A percentile compares a stretch with the other conserved stretches of the same genome.
These are phyloP conservation scores for Amphibalanus amphitrite DNA, from an alignment of 1,140 invertebrate species.

Conservation along the genomic window DNA sequence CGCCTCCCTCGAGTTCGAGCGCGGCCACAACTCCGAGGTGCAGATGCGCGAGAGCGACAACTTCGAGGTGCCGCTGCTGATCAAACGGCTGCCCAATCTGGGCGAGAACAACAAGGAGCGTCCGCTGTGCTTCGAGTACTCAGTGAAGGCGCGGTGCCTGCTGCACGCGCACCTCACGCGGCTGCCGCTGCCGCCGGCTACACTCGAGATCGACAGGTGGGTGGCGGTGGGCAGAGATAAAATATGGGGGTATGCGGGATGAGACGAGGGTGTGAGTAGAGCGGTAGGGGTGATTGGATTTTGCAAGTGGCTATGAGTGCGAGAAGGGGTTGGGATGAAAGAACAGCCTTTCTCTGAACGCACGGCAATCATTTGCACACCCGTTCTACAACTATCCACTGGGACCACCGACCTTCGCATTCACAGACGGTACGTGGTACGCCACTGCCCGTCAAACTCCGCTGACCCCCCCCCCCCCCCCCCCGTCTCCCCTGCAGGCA, in stretches of 20 bases:
- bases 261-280: too few species aligned
- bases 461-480: too few species aligned
- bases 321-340: too few species aligned
- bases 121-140: conserved; percentile 85
- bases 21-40: conserved; percentile 75
- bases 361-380: too few species aligned
- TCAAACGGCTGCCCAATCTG: conserved; percentile 74
- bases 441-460: too few species aligned
- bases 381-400: too few species aligned
- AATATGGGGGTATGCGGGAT: too few species aligned
- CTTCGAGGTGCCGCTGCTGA: conserved; percentile 83
- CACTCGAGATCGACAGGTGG: conserved; percentile 60
- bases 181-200: conserved; percentile 56
- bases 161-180: conserved; percentile 84
- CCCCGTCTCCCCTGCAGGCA: not conserved
- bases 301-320: too few species aligned
- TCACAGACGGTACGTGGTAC: too few species aligned
- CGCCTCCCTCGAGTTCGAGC: conserved; percentile 90
- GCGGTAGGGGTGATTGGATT: too few species aligned
- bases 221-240: conserved; percentile 23
- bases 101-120: conserved; percentile 89
- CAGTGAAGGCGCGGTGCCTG: conserved; percentile 85
- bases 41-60: conserved; percentile 85
- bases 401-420: too few species aligned
- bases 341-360: too few species aligned